Percentiles rank a stretch among this genome's conserved stretches.
Evolutionary conservation across 2,888 invertebrate species (phyloP).

Genomic region (Schizotus pectinicornis): DNA sequence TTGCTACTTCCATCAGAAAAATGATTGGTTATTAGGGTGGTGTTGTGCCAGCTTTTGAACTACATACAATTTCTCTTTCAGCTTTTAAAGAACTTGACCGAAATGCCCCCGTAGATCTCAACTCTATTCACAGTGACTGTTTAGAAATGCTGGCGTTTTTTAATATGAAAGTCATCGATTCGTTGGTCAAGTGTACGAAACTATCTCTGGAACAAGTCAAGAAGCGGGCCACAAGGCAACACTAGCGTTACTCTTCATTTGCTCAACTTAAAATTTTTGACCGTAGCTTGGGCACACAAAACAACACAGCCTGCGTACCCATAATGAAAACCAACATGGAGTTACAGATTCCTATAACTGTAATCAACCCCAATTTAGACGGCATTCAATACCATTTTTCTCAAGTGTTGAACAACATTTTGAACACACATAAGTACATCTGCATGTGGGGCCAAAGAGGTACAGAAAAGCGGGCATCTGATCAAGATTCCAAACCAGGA

Average conservation of each 20-base stretch:
- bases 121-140: conserved; percentile 71
- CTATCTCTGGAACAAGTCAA: conserved; percentile 75
- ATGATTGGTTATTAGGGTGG: no score
- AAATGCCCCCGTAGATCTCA: conserved; percentile 65
- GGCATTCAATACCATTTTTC: conserved; percentile 74
- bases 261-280: conserved; percentile 6
- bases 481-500: conserved; percentile 4
- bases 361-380: conserved; percentile 70
- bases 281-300: neutral
- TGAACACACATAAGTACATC: conserved; percentile 75
- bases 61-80: conserved; percentile 41
- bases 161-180: conserved; percentile 75
- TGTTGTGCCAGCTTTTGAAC: no score
- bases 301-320: conserved; percentile 52
- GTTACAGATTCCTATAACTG: conserved; percentile 69
- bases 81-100: conserved; percentile 71
- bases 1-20: neutral
- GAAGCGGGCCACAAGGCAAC: conserved; percentile 60
- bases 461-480: conserved; percentile 42
- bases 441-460: conserved; percentile 80
- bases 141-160: conserved; percentile 83
- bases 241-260: neutral
- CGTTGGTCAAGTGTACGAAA: conserved; percentile 77
- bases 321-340: conserved; percentile 69
- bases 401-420: conserved; percentile 70